A percentile compares a stretch with the other conserved stretches of the same genome.
Evolutionary conservation across 1,140 invertebrate genomes (phyloP).

Genomic region (Bombus impatiens): DNA sequence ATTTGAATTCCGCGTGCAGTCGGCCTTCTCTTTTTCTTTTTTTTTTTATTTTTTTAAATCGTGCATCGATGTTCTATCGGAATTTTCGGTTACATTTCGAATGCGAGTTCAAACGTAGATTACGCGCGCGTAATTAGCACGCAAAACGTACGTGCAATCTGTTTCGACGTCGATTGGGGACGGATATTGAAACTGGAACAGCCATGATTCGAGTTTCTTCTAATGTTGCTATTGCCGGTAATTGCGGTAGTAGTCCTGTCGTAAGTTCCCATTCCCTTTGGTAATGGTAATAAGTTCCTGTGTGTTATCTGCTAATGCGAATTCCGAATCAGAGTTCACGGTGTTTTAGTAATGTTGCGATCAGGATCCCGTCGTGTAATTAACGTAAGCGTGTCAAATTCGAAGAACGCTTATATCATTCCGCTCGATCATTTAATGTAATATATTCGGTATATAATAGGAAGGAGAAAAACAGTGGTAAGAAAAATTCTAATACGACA

Average conservation of each 20-base stretch:
- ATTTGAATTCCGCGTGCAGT: background rate
- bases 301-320: background rate
- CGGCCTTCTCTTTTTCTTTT: too few species aligned
- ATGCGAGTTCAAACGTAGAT: background rate
- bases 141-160: background rate
- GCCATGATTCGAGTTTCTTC: slow-evolving; percentile 8
- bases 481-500: too few species aligned
- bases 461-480: background rate
- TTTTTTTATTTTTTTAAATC: too few species aligned
- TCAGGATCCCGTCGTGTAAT: background rate
- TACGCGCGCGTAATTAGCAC: background rate
- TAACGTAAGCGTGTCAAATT: background rate
- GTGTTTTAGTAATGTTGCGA: background rate
- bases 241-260: background rate
- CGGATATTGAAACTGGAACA: background rate
- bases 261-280: background rate
- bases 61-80: background rate
- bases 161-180: background rate
- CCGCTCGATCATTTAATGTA: background rate
- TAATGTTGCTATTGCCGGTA: background rate
- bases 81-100: slow-evolving; percentile 17
- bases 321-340: background rate
- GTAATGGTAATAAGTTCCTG: background rate
- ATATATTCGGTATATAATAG: background rate
- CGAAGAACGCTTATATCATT: too few species aligned